Evolutionary conservation across 2,797 vertebrate genomes (phyloP).

Genomic region (Pseudochirops corinnae): DNA sequence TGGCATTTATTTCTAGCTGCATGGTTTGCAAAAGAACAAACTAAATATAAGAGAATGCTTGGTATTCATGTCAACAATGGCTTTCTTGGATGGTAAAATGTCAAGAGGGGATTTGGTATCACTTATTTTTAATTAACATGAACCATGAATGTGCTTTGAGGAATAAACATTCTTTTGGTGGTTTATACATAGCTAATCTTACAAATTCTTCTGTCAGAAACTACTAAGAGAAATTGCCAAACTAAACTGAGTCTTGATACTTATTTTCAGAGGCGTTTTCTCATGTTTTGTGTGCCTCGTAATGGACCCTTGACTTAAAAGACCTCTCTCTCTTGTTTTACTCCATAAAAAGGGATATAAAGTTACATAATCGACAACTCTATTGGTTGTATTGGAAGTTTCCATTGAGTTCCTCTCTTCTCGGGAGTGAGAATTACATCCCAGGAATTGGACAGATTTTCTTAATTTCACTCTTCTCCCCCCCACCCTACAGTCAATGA

Average conservation of each 20-base stretch:
- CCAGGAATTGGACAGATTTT: background rate
- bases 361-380: background rate
- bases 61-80: background rate
- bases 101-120: background rate
- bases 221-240: background rate
- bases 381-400: background rate
- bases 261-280: background rate
- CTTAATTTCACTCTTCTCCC: no score
- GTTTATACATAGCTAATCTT: constrained; percentile 6
- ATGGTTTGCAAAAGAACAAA: background rate
- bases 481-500: no score
- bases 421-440: no score
- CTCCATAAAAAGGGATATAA: background rate
- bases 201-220: background rate
- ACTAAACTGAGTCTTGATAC: background rate
- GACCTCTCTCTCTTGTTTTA: background rate
- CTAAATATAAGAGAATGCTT: background rate
- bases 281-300: background rate
- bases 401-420: background rate
- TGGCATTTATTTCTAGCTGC: constrained; percentile 36
- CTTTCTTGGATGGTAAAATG: constrained; percentile 25
- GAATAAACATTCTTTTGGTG: constrained; percentile 15
- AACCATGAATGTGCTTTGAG: background rate
- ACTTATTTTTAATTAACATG: constrained; percentile 26
- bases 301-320: background rate